phyloP scores from a whole-genome alignment of 2,888 invertebrate genomes.

The Campoplex nolae region DNA sequence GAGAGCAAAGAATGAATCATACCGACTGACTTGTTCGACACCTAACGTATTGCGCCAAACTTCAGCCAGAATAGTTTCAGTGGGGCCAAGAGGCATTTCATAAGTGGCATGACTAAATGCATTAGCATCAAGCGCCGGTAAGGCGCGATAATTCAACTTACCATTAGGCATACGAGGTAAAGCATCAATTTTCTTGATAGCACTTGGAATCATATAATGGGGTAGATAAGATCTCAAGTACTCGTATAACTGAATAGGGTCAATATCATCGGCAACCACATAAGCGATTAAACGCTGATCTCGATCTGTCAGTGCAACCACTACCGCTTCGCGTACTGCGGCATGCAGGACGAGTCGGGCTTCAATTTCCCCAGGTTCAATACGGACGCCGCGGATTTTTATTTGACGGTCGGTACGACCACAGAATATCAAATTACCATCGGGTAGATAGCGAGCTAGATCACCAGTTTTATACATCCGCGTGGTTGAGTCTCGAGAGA shows the following conservation, averaged over 20 bases:
- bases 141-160: not conserved
- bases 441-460: constrained; percentile 20
- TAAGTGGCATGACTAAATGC: not conserved
- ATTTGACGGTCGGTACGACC: constrained; percentile 23
- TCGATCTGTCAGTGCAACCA: not conserved
- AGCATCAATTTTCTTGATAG: not conserved
- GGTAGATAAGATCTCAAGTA: constrained; percentile 2
- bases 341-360: not conserved
- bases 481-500: not conserved
- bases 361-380: constrained; percentile 25
- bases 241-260: not conserved
- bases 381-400: constrained; percentile 28
- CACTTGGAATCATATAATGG: constrained; percentile 14
- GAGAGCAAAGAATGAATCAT: constrained; percentile 31
- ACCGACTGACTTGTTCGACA: constrained; percentile 14
- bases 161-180: constrained; percentile 15
- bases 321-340: constrained; percentile 1
- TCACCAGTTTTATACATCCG: constrained; percentile 38
- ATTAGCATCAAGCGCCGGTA: not conserved
- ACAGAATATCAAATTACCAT: constrained; percentile 19
- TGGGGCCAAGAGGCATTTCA: constrained; percentile 4
- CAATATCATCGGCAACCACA: constrained; percentile 17
- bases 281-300: constrained; percentile 3
- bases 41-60: not conserved
- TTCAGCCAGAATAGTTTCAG: not conserved